These are phyloP conservation scores for Creontiades dilutus DNA, from an alignment of 2,888 invertebrate genomes.

Conservation along the genomic window DNA sequence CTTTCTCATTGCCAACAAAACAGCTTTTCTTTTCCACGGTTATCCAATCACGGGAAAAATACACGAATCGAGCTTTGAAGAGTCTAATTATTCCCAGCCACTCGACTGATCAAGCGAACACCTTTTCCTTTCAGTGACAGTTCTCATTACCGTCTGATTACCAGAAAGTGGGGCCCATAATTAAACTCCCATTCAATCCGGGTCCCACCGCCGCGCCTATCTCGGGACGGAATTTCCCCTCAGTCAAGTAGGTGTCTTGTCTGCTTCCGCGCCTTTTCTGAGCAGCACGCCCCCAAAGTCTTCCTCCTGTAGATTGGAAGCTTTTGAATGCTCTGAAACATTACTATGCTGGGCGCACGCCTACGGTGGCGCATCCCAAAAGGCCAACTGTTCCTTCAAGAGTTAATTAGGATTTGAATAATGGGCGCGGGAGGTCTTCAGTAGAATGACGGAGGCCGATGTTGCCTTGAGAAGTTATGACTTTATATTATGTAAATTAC, in stretches of 20 bases:
- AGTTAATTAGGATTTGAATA: constrained; percentile 21
- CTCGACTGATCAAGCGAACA: constrained; percentile 1
- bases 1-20: too few relatives aligned
- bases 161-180: not conserved
- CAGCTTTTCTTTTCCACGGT: too few relatives aligned
- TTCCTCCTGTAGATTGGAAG: not conserved
- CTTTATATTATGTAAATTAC: too few relatives aligned
- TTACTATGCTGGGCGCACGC: constrained; percentile 16
- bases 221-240: not conserved
- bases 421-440: not conserved
- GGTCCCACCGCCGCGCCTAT: not conserved
- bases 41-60: too few relatives aligned
- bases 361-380: not conserved
- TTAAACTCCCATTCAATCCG: constrained; percentile 30
- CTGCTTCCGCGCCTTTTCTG: not conserved
- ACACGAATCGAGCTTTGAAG: not conserved
- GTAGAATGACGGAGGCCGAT: not conserved
- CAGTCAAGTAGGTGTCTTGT: not conserved
- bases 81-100: constrained; percentile 6
- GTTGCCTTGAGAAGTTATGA: too few relatives aligned
- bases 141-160: not conserved
- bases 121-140: constrained; percentile 11
- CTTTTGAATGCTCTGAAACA: not conserved
- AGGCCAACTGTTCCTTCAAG: not conserved
- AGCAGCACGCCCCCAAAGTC: not conserved